Conservation (phyloP, 1,140 invertebrate genomes). For the Theocolax elegans region DNA sequence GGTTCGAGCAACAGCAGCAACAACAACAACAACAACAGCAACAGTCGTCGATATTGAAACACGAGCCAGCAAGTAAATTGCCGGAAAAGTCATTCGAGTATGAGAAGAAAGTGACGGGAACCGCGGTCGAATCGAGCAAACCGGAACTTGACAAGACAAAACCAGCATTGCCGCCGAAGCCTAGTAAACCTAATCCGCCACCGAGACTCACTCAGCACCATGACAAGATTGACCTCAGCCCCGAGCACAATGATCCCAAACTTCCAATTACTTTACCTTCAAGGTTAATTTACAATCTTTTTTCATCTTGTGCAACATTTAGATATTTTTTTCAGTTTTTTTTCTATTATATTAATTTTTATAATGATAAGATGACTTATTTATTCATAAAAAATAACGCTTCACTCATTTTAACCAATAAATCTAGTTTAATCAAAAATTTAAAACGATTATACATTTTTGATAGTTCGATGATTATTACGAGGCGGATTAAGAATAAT, state of each 20-base stretch:
- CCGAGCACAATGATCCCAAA: slow-evolving; percentile 45
- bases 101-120: slow-evolving; percentile 46
- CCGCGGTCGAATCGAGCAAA: slow-evolving; percentile 48
- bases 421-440: too few relatives aligned
- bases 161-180: slow-evolving; percentile 64
- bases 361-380: too few relatives aligned
- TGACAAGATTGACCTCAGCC: slow-evolving; percentile 57
- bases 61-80: slow-evolving; percentile 37
- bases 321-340: too few relatives aligned
- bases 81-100: slow-evolving; percentile 58
- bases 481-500: too few relatives aligned
- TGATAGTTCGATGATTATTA: too few relatives aligned
- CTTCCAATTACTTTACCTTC: background rate
- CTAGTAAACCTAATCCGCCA: slow-evolving; percentile 64
- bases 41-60: slow-evolving; percentile 55
- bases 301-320: too few relatives aligned
- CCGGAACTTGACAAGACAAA: slow-evolving; percentile 59
- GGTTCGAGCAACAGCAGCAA: slow-evolving; percentile 41
- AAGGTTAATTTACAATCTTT: slow-evolving; percentile 25
- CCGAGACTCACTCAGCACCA: slow-evolving; percentile 64
- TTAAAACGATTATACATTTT: too few relatives aligned
- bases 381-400: too few relatives aligned
- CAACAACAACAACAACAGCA: slow-evolving; percentile 57
- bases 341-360: too few relatives aligned
- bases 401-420: too few relatives aligned